These are phyloP conservation scores for Drosophila oshimai DNA, from an alignment of 1,140 invertebrate species.

Conservation along the genomic window DNA sequence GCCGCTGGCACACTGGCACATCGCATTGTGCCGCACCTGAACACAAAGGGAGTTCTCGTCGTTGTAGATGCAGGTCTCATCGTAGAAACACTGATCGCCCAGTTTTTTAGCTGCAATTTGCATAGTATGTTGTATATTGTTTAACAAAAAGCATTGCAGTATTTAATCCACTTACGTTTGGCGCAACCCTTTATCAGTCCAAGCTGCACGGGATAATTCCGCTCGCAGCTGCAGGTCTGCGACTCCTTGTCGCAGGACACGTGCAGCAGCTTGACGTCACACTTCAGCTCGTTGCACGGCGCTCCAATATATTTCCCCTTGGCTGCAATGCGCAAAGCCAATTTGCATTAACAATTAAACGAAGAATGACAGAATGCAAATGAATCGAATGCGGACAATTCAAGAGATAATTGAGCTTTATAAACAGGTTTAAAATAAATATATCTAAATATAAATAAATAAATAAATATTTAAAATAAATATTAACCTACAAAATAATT, in stretches of 20 bases:
- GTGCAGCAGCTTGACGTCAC: slow-evolving; percentile 88
- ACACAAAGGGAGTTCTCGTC: slow-evolving; percentile 91
- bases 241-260: slow-evolving; percentile 89
- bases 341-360: slow-evolving; percentile 20
- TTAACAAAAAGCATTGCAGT: not conserved
- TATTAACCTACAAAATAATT: not conserved
- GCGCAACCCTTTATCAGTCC: slow-evolving; percentile 89
- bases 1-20: slow-evolving; percentile 91
- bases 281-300: slow-evolving; percentile 87
- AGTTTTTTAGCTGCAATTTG: slow-evolving; percentile 89
- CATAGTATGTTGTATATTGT: not conserved
- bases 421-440: not conserved
- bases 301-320: slow-evolving; percentile 89
- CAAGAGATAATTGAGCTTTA: not conserved
- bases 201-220: slow-evolving; percentile 89
- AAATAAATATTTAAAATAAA: not conserved
- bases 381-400: not conserved
- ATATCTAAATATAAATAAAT: not conserved
- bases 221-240: slow-evolving; percentile 89
- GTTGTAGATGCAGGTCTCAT: slow-evolving; percentile 89
- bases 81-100: slow-evolving; percentile 93
- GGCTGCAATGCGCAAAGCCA: slow-evolving; percentile 81
- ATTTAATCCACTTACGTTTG: slow-evolving; percentile 87
- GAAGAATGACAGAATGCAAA: not conserved
- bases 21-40: slow-evolving; percentile 92